Evolutionary conservation across 2,888 invertebrate genomes (phyloP).

Genomic region (Drosophila longiperda): DNA sequence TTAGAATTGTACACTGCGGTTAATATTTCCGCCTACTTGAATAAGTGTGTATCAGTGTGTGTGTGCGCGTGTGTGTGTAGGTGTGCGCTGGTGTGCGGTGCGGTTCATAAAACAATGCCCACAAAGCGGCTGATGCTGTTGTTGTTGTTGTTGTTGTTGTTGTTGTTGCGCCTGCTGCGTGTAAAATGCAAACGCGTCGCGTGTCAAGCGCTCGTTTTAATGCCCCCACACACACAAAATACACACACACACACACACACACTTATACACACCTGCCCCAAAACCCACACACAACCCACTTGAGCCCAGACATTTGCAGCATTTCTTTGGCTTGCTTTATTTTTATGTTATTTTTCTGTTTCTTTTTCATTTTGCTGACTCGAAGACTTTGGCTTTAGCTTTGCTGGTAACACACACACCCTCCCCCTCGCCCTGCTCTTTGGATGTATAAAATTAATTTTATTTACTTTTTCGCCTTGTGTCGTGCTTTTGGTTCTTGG

Average conservation of each 20-base stretch:
- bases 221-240: conserved; percentile 39
- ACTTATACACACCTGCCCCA: conserved; percentile 34
- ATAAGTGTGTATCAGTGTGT: conserved; percentile 25
- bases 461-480: conserved; percentile 58
- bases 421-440: background rate
- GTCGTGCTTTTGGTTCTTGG: conserved; percentile 17
- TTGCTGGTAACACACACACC: conserved; percentile 4
- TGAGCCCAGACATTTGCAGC: conserved; percentile 76
- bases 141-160: conserved; percentile 35
- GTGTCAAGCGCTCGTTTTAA: conserved; percentile 80
- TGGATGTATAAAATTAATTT: conserved; percentile 72
- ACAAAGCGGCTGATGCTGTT: conserved; percentile 55
- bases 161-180: conserved; percentile 67
- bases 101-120: conserved; percentile 70
- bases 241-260: conserved; percentile 9
- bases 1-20: conserved; percentile 82
- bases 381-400: conserved; percentile 43
- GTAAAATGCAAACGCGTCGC: conserved; percentile 82
- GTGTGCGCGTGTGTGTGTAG: conserved; percentile 16
- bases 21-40: conserved; percentile 81
- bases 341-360: conserved; percentile 30
- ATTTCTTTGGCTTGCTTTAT: conserved; percentile 67
- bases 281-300: conserved; percentile 46
- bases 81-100: conserved; percentile 18
- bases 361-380: conserved; percentile 57